A percentile compares a stretch with the other conserved stretches of the same genome.
phyloP scores from a whole-genome alignment of 2,113 vertebrate genomes.

The Amblyopsis rosae region DNA sequence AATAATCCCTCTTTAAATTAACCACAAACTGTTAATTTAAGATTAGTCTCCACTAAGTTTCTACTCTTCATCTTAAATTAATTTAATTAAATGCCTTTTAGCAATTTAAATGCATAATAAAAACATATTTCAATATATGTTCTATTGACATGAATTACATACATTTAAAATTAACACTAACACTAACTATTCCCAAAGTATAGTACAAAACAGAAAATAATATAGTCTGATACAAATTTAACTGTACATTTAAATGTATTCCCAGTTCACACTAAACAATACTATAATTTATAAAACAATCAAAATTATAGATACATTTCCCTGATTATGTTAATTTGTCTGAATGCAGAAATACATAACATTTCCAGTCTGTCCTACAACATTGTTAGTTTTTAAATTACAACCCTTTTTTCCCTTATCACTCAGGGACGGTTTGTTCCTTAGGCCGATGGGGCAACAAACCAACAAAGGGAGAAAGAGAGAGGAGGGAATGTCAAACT shows the following conservation, averaged over 20 bases:
- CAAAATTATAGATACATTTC: too few species aligned
- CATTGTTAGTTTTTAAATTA: neutral
- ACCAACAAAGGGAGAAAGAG: too few species aligned
- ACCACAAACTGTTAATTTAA: conserved; percentile 3
- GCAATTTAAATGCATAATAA: neutral
- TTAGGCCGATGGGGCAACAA: too few species aligned
- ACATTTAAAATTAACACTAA: neutral
- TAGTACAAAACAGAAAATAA: neutral
- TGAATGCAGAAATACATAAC: conserved; percentile 2
- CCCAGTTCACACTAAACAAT: neutral
- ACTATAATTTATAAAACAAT: neutral
- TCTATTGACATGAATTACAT: neutral
- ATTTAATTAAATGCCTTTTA: conserved; percentile 4
- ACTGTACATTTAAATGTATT: neutral
- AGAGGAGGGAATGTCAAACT: too few species aligned
- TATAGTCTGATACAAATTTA: neutral
- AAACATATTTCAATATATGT: neutral
- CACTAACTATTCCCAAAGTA: neutral
- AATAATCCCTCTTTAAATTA: neutral
- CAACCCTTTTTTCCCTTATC: neutral
- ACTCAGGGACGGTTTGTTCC: neutral
- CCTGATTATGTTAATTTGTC: neutral
- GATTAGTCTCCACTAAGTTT: neutral
- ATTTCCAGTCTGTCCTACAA: neutral
- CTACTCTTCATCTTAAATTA: neutral